Evolutionary conservation across 2,888 invertebrate species (phyloP).

Genomic region (Aproaerema taeniolella): DNA sequence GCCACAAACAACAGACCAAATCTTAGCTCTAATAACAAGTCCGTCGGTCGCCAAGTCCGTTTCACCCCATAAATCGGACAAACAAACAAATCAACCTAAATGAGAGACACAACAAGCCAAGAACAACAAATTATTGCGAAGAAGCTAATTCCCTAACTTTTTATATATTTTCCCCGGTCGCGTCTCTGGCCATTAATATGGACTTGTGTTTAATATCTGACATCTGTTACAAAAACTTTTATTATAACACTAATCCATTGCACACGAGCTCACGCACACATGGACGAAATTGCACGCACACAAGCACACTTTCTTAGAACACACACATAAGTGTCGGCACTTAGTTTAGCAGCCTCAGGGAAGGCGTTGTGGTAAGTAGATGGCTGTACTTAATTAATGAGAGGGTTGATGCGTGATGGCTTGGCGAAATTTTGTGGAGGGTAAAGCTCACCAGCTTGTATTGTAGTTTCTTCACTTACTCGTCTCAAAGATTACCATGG

Average conservation of each 20-base stretch:
- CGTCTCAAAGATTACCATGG: too few species aligned
- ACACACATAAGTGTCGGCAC: constrained; percentile 55
- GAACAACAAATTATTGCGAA: constrained; percentile 50
- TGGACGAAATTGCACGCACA: constrained; percentile 26
- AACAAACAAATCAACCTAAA: constrained; percentile 51
- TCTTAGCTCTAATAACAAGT: background rate
- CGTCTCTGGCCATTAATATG: constrained; percentile 69
- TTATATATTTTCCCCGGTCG: constrained; percentile 67
- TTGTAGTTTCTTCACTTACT: too few species aligned
- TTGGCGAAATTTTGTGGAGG: too few species aligned
- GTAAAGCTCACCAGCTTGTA: too few species aligned
- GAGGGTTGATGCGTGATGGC: too few species aligned
- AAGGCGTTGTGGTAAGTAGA: constrained; percentile 43
- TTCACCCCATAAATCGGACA: constrained; percentile 35
- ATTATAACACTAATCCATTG: constrained; percentile 77
- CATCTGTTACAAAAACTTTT: constrained; percentile 78
- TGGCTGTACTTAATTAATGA: too few species aligned
- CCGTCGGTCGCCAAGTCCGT: too few species aligned
- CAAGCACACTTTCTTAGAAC: constrained; percentile 25
- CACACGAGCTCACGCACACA: constrained; percentile 44
- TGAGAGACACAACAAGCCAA: constrained; percentile 37
- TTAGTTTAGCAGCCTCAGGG: constrained; percentile 62
- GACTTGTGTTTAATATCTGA: constrained; percentile 75
- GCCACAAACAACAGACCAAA: background rate
- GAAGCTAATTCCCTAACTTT: constrained; percentile 68